Base-by-base conservation (phyloP, 2,888 invertebrate genomes). In the Drosophila infuscata region DNA sequence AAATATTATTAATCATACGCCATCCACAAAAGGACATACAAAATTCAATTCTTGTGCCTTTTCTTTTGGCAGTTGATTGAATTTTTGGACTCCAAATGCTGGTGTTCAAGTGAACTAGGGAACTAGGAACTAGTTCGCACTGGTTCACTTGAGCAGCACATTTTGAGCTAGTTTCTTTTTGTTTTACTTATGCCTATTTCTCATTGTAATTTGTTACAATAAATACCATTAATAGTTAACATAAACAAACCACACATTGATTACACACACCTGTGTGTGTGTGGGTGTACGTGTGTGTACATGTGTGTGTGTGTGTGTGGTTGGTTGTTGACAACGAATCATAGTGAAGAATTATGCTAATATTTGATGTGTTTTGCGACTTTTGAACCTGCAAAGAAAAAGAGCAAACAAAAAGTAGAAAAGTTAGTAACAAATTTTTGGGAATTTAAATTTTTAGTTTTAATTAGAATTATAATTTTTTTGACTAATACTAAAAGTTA, bases 311-410 rank as follows among this genome's bases (percentile, higher is more conserved):
- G 73, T 65, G 53, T 53, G 64, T 46, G 25, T 46, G 46, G 53
- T 61, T 78, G 70, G 70, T 46, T 59, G 20, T 51, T 51, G 46
- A 41, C 68, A 78, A 82, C 83, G 52, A 73, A 82, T 67, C 73
- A 56, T 61, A 71, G 73, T 80, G 41, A 76, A 80, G 70, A 89
- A 89, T 87, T 89, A 85, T 70, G 76, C 89, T 89, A 87, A 72
- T 88, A 81, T 85, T 87, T 89, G 88, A 89, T 87, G 87, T 89
- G 89, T 88, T 88, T 86, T 86, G 82, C 85, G 89, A 79, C 79
- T 89, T 87, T 87, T 85, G 76, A 89, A 89, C 83, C 87, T 87
- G 83, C 17, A 88, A 89, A 12, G 20, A 66, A 1, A 56, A 30
- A 33, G 32, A 66, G 32, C 11, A 73, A 30, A 53, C 1, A 56